Evolutionary conservation across 2,797 vertebrate species (phyloP).

Genomic region (Botia almorhae): DNA sequence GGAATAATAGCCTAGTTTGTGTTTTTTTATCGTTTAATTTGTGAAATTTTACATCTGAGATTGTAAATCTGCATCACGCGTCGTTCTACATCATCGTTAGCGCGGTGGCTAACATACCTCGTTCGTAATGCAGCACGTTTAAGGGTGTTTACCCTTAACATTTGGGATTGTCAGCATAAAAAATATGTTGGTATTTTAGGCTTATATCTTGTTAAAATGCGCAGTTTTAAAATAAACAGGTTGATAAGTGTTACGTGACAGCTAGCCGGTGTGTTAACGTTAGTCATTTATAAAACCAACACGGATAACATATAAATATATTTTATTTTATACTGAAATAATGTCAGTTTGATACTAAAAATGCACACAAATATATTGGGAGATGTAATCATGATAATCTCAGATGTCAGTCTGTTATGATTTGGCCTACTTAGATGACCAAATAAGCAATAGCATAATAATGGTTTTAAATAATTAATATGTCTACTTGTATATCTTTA

Average conservation of each 20-base stretch:
- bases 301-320: not conserved
- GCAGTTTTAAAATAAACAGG: not conserved
- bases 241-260: not conserved
- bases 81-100: constrained; percentile 4
- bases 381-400: constrained; percentile 8
- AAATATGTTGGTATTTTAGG: not conserved
- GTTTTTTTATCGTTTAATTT: not conserved
- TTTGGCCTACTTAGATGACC: constrained; percentile 33
- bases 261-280: constrained; percentile 18
- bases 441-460: constrained; percentile 14
- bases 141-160: not conserved
- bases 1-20: not conserved
- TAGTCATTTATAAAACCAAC: constrained; percentile 8
- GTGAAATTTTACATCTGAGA: not conserved
- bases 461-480: not conserved
- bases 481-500: constrained; percentile 5
- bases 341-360: not conserved
- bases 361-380: not conserved
- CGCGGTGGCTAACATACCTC: constrained; percentile 19
- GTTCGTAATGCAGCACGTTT: constrained; percentile 16
- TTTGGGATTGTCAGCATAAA: not conserved
- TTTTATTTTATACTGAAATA: not conserved
- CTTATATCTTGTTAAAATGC: not conserved
- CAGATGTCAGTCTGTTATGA: constrained; percentile 7
- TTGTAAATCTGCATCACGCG: too few species aligned